These are phyloP conservation scores for Venustaconcha ellipsiformis DNA, from an alignment of 1,140 invertebrate species.

Conservation along the genomic window DNA sequence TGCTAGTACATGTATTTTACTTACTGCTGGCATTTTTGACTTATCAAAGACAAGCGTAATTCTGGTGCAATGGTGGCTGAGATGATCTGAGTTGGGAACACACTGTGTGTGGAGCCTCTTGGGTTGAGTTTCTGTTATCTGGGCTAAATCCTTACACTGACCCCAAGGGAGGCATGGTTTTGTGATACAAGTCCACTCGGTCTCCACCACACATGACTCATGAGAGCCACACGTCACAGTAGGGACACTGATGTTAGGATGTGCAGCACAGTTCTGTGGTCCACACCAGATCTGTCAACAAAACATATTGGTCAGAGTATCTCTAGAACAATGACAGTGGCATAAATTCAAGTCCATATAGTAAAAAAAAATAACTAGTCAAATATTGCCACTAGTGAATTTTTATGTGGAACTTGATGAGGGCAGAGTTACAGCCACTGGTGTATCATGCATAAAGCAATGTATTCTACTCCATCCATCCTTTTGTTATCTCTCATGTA, in stretches of 20 bases:
- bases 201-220: constrained; percentile 61
- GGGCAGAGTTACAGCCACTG: not conserved
- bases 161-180: constrained; percentile 83
- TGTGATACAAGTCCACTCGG: constrained; percentile 76
- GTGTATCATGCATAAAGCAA: not conserved
- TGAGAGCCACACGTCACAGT: constrained; percentile 45
- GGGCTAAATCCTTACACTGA: constrained; percentile 82
- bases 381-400: not conserved
- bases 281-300: constrained; percentile 65
- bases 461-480: not conserved
- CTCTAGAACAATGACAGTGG: not conserved
- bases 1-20: constrained; percentile 4
- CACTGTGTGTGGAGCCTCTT: constrained; percentile 80
- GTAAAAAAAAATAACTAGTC: not conserved
- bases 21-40: constrained; percentile 69
- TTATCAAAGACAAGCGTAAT: constrained; percentile 80
- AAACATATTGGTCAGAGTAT: not conserved
- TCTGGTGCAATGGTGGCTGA: constrained; percentile 80
- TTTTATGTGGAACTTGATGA: not conserved
- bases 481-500: too few species aligned
- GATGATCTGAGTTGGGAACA: constrained; percentile 80
- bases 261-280: constrained; percentile 60
- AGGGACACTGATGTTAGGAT: constrained; percentile 55
- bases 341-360: not conserved
- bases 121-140: constrained; percentile 80